Percentiles rank a stretch among this genome's conserved stretches.
These are phyloP conservation scores for Phrynocephalus versicolor DNA, from an alignment of 2,113 vertebrate genomes.

Conservation along the genomic window DNA sequence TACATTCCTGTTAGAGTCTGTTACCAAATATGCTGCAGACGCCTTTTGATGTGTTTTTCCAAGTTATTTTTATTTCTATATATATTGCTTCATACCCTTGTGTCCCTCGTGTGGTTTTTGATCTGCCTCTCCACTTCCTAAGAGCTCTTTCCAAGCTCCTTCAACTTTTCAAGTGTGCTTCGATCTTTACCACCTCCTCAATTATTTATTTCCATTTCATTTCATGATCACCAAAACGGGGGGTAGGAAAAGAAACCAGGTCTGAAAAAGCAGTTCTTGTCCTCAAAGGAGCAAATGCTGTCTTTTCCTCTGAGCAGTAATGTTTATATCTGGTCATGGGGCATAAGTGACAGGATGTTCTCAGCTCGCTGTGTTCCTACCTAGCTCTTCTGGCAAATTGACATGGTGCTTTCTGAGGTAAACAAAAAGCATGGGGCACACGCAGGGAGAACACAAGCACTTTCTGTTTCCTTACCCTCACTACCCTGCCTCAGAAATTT, in stretches of 20 bases:
- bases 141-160: not conserved
- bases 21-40: not conserved
- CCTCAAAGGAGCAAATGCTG: not conserved
- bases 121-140: not conserved
- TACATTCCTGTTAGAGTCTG: not conserved
- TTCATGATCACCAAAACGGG: not conserved
- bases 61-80: conserved; percentile 24
- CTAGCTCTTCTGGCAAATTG: not conserved
- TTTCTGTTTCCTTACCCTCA: not conserved
- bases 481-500: not conserved
- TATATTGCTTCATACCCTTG: not conserved
- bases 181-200: not conserved
- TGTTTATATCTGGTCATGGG: not conserved
- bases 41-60: not conserved
- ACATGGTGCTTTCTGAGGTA: not conserved
- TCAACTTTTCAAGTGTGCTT: not conserved
- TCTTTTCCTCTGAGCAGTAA: not conserved
- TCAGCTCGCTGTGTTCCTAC: not conserved
- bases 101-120: not conserved
- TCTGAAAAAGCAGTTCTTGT: not conserved
- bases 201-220: conserved; percentile 4
- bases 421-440: not conserved
- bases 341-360: not conserved
- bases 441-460: not conserved
- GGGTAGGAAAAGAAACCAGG: not conserved